Evolutionary conservation across 2,113 vertebrate species (phyloP), one percentile per base, ranked within the genome.

Genomic region (Paradisaea rubra): DNA sequence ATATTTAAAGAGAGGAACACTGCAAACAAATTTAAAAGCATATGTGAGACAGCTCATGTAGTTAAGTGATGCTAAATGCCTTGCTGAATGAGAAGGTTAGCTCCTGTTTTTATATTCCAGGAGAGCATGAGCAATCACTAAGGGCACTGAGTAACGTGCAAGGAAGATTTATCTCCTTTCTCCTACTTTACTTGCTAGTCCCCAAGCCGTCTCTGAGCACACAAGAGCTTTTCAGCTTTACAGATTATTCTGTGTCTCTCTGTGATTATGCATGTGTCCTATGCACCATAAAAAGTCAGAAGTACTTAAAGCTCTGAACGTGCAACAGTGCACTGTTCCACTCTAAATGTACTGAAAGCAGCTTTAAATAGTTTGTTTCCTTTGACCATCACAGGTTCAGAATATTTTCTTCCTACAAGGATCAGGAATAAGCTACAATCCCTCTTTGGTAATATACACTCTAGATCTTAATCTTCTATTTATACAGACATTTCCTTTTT

Each of bases 401-500:
- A 87, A 87, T 37, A 23, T 89, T 89, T 95, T 87, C 56, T 93
- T 94, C 87, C 33, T 92, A n/a, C 45, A 35, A 10, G 0, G 1
- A 79, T 59, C 42, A 89, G 28, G 54, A 91, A 91, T 42, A 92
- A 94, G 69, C 59, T 82, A 77, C 45, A 72, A 50, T 41, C 50
- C n/a, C 5, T 85, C 42, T 80, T 89, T 66, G 45, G 74, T 76
- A 88, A 57, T 79, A 44, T 6, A 7, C 68, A 91, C 74, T 86
- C 81, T 83, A 92, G 93, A 88, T 93, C 78, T 65, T 94, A 96
- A 95, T 94, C 89, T 78, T 88, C 30, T 97, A 83, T 97, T 97
- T 97, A 96, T 89, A 88, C 41, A 94, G 85, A 91, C 81, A 89
- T 96, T 96, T 96, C 95, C 91, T 94, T 78, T 94, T 89, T 77